A percentile compares a stretch with the other conserved stretches of the same genome.
phyloP scores from a whole-genome alignment of 2,888 invertebrate genomes.

The Ochropleura plecta region DNA sequence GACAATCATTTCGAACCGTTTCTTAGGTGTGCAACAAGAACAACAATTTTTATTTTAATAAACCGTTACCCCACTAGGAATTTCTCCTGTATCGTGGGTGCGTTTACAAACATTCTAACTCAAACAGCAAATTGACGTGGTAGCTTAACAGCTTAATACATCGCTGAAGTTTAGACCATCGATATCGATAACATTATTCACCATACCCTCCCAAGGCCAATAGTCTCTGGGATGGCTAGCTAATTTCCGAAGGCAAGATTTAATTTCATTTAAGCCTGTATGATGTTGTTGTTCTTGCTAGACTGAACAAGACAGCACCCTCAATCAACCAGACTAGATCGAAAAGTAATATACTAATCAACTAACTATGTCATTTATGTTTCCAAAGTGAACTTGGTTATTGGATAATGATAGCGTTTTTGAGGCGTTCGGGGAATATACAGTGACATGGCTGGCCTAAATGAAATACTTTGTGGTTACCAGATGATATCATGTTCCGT shows the following conservation, averaged over 20 bases:
- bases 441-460: slow-evolving; percentile 10
- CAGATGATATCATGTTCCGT: background rate
- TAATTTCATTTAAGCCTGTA: background rate
- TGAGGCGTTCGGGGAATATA: background rate
- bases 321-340: background rate
- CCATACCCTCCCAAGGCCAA: background rate
- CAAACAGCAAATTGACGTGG: background rate
- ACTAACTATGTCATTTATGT: background rate
- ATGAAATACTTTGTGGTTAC: background rate
- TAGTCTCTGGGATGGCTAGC: background rate
- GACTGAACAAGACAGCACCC: background rate
- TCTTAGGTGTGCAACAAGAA: background rate
- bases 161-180: background rate
- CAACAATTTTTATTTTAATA: background rate
- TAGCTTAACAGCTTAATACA: background rate
- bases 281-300: background rate
- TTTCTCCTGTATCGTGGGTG: too few relatives aligned
- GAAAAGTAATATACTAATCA: background rate
- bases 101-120: too few relatives aligned
- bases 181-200: background rate
- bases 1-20: background rate
- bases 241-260: background rate
- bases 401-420: slow-evolving; percentile 2
- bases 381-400: background rate
- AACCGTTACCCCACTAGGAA: too few relatives aligned